phyloP scores from a whole-genome alignment of 2,888 invertebrate genomes.

The Stratiomys singularior region DNA sequence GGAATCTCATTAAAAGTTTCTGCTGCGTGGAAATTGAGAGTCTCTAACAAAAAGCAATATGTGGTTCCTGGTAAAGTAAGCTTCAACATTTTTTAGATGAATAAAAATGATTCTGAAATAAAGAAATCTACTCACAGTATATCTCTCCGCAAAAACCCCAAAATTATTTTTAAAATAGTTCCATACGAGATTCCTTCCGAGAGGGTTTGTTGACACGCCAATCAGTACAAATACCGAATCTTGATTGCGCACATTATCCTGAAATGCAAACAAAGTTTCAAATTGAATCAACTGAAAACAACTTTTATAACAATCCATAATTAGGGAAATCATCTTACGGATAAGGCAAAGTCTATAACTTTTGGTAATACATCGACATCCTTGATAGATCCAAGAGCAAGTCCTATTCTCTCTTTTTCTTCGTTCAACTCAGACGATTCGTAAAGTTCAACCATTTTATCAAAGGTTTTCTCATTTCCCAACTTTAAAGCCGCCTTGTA shows the following conservation, averaged over 20 bases:
- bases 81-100: too few relatives aligned
- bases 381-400: conserved; percentile 82
- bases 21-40: too few relatives aligned
- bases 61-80: too few relatives aligned
- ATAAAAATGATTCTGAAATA: too few relatives aligned
- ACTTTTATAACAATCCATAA: background rate
- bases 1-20: too few relatives aligned
- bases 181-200: conserved; percentile 90
- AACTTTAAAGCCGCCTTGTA: conserved; percentile 83
- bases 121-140: conserved; percentile 71
- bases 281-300: background rate
- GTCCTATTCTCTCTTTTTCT: conserved; percentile 90
- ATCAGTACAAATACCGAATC: conserved; percentile 91
- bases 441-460: conserved; percentile 83
- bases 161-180: conserved; percentile 89
- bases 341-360: conserved; percentile 83
- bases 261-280: conserved; percentile 50
- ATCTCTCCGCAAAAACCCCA: conserved; percentile 78
- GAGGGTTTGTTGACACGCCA: conserved; percentile 81
- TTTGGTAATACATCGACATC: conserved; percentile 76
- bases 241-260: conserved; percentile 87
- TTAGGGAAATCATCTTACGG: conserved; percentile 69
- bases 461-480: conserved; percentile 76
- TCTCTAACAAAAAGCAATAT: too few relatives aligned
- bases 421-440: conserved; percentile 88